Conservation (phyloP, 2,888 invertebrate genomes). For the Eupelmus urozonus region DNA sequence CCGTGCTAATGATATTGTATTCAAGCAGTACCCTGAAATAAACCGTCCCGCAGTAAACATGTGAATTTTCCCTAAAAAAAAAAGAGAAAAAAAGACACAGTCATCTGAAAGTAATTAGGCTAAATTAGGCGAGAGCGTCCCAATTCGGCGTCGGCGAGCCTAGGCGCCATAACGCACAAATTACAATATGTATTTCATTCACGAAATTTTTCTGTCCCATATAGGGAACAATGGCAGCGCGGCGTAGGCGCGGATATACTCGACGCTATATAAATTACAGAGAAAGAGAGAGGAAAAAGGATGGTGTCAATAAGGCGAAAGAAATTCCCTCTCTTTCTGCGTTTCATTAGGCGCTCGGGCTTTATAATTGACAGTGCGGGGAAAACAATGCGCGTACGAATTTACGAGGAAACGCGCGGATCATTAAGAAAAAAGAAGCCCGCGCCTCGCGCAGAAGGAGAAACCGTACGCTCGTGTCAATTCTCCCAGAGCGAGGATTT, state of each 20-base stretch:
- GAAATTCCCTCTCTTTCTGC: slow-evolving; percentile 20
- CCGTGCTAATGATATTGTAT: background rate
- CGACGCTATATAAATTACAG: too few species aligned
- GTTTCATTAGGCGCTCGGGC: background rate
- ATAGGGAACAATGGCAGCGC: slow-evolving; percentile 39
- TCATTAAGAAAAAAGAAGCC: background rate
- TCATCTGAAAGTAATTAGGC: background rate
- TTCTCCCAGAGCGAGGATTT: too few species aligned
- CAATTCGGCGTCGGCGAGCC: slow-evolving; percentile 1
- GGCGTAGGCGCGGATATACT: background rate
- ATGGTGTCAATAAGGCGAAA: slow-evolving; percentile 19
- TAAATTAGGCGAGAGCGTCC: slow-evolving; percentile 14
- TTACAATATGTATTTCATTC: slow-evolving; percentile 7
- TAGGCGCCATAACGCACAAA: background rate
- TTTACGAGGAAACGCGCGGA: background rate
- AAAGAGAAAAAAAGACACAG: background rate
- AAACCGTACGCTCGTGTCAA: background rate
- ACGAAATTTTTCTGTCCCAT: slow-evolving; percentile 39
- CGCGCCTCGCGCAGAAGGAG: background rate
- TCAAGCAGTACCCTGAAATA: too few species aligned
- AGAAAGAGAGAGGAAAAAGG: background rate
- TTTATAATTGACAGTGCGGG: slow-evolving; percentile 39
- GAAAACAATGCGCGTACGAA: slow-evolving; percentile 20
- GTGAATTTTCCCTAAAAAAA: too few species aligned
- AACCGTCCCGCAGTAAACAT: background rate